phyloP scores from a whole-genome alignment of 2,888 invertebrate genomes.

The Sepioteuthis lessoniana region DNA sequence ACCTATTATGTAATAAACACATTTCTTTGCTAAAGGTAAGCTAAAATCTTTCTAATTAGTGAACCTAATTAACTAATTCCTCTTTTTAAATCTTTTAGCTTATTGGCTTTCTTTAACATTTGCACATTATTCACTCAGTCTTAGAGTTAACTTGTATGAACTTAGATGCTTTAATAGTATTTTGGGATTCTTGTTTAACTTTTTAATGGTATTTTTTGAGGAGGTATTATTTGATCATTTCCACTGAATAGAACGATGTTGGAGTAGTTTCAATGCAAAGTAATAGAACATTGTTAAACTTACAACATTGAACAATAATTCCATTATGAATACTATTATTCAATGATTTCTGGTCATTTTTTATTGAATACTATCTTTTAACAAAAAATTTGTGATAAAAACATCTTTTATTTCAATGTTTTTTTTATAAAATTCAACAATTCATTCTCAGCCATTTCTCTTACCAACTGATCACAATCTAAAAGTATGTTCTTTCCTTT shows the following conservation, averaged over 20 bases:
- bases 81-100: background rate
- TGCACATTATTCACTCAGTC: background rate
- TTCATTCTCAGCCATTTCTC: background rate
- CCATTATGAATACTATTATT: background rate
- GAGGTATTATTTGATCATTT: background rate
- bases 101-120: background rate
- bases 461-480: background rate
- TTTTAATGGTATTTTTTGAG: background rate
- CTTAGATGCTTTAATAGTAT: background rate
- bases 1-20: background rate
- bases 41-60: background rate
- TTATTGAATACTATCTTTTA: no score
- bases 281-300: background rate
- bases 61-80: background rate
- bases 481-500: background rate
- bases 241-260: background rate
- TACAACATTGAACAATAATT: background rate
- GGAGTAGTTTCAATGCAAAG: background rate
- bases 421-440: background rate
- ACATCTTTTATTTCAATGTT: no score
- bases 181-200: no score
- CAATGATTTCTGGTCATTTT: no score
- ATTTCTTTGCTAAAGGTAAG: background rate
- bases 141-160: background rate
- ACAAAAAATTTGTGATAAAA: no score